Base-by-base conservation (phyloP, 2,113 vertebrate species). In the Formicarius rufipectus region DNA sequence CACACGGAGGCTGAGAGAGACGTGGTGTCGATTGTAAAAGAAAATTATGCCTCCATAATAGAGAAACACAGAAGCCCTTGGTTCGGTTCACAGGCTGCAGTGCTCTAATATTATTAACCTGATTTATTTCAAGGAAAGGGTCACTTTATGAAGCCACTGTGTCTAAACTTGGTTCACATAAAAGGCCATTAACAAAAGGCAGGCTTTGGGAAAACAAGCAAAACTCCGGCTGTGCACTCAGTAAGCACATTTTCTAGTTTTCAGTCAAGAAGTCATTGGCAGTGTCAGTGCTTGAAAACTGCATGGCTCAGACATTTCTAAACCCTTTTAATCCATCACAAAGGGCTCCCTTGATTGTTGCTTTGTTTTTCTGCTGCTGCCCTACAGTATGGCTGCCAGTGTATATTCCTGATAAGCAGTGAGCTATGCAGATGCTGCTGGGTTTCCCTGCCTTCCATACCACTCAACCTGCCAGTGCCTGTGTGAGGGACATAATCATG, bases 251-350 rank as follows among this genome's bases (percentile, higher is more conserved):
- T 98, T 97, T 92, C 96, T 96, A 87, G 93, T 95, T 93, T 97
- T 96, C 97, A 97, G 91, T 97, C 97, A 94, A 91, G 89, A 97
- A 98, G 97, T 97, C 97, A 97, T 97, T 98, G 98, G 97, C 98
- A 97, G 95, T 96, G 94, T 84, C 94, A 87, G 80, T 96, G 96
- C 92, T 97, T 85, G 85, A 96, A 97, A 98, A 98, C 97, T 97
- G 97, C 97, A 96, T 90, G 96, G 98, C 97, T 98, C 97, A 98
- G 98, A 97, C 97, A 91, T 97, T 98, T 97, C 95, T 97, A 98
- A 98, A 95, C 96, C 97, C 97, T 97, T 98, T 98, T 98, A 98
- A 98, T 98, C 97, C 97, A 96, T 91, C 96, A 98, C 97, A 98
- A 98, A 98, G 97, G 92, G 85, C 94, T 98, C 95, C 94, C 92